Evolutionary conservation across 2,797 vertebrate genomes (phyloP).

Genomic region (Kryptolebias ocellatus): DNA sequence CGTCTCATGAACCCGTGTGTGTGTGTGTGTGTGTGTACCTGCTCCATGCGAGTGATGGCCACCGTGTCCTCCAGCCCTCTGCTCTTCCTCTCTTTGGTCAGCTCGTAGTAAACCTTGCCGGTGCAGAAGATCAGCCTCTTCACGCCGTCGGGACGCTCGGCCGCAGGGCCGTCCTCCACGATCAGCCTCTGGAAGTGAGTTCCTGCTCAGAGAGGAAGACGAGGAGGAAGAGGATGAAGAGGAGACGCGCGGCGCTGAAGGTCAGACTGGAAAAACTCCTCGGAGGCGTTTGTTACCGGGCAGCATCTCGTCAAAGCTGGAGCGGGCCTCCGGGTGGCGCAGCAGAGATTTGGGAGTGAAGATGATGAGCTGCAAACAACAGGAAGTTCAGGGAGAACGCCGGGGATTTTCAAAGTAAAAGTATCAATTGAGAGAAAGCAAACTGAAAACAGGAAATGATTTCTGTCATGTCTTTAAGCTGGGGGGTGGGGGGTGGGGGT

Average conservation of each 20-base stretch:
- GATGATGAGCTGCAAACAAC: slow-evolving; percentile 85
- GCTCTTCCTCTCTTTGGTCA: slow-evolving; percentile 88
- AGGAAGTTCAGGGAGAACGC: slow-evolving; percentile 3
- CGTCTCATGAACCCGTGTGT: background rate
- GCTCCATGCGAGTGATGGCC: slow-evolving; percentile 91
- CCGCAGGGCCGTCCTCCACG: slow-evolving; percentile 76
- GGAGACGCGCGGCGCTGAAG: background rate
- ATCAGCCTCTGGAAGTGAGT: slow-evolving; percentile 91
- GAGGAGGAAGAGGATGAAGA: background rate
- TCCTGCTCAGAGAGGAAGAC: slow-evolving; percentile 69
- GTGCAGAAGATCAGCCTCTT: slow-evolving; percentile 91
- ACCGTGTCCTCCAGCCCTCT: slow-evolving; percentile 84
- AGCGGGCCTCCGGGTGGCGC: slow-evolving; percentile 92
- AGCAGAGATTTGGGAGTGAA: slow-evolving; percentile 96
- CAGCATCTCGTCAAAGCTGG: slow-evolving; percentile 91
- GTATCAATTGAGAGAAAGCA: background rate
- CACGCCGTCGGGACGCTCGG: slow-evolving; percentile 78
- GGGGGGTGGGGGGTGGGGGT: background rate
- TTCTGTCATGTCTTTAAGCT: background rate
- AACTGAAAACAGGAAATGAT: background rate
- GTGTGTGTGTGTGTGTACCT: slow-evolving; percentile 75
- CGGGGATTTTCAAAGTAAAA: slow-evolving; percentile 6
- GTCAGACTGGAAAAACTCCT: background rate
- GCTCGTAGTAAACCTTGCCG: slow-evolving; percentile 94
- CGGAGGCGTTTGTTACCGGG: slow-evolving; percentile 76